Conservation (phyloP, 2,113 vertebrate genomes). For the Chionis minor region DNA sequence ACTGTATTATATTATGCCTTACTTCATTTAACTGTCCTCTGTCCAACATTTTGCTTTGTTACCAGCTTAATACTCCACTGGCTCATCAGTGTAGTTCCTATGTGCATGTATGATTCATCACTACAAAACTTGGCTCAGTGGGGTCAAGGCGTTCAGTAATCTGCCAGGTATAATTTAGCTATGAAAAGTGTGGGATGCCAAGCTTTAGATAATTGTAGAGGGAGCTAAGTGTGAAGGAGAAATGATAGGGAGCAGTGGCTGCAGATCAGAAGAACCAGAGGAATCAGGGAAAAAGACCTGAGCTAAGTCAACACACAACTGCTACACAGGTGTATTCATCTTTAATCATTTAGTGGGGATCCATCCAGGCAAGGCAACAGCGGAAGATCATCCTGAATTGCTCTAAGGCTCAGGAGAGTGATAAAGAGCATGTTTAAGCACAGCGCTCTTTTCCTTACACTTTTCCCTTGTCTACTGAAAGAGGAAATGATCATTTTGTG, state of each 20-base stretch:
- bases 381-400: accelerated
- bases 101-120: not conserved
- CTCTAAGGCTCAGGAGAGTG: not conserved
- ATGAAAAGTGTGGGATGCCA: not conserved
- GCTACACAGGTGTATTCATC: not conserved
- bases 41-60: not conserved
- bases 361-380: not conserved
- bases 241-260: not conserved
- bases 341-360: not conserved
- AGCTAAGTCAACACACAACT: not conserved
- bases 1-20: not conserved
- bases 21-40: not conserved
- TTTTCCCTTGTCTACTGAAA: not conserved
- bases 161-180: not conserved
- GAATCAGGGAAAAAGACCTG: not conserved
- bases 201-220: not conserved
- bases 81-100: not conserved
- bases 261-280: not conserved
- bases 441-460: not conserved
- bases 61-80: not conserved
- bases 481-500: not conserved
- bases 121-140: not conserved
- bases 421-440: not conserved
- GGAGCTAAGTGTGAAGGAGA: not conserved
- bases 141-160: not conserved